Evolutionary conservation across 2,113 vertebrate genomes (phyloP).

Genomic region (Balaeniceps rex): DNA sequence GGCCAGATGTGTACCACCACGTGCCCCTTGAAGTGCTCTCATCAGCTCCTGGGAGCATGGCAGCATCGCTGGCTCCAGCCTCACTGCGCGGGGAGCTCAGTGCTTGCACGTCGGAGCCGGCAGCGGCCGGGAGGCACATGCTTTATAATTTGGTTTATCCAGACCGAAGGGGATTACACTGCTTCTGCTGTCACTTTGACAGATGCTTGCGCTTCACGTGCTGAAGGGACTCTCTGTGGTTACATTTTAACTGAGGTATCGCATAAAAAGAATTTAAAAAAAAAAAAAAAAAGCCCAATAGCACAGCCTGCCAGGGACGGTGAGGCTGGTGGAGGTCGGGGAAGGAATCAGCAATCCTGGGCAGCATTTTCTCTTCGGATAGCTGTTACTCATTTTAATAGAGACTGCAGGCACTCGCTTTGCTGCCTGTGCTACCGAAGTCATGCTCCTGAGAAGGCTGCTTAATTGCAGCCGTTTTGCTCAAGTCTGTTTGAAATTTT

Average conservation of each 20-base stretch:
- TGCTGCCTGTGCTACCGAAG: neutral
- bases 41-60: neutral
- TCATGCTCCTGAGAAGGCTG: neutral
- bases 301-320: neutral
- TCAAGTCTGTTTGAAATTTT: neutral
- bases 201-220: neutral
- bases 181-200: slow-evolving; percentile 15
- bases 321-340: neutral
- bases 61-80: neutral
- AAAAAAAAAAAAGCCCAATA: neutral
- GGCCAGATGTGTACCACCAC: accelerated
- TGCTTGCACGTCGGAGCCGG: accelerated
- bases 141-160: neutral
- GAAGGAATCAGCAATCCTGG: neutral
- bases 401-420: neutral
- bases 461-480: neutral
- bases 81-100: accelerated
- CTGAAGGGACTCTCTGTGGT: neutral
- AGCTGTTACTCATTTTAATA: neutral
- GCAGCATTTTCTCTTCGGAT: neutral
- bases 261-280: neutral
- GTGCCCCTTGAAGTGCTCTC: neutral
- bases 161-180: neutral
- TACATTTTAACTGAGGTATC: neutral
- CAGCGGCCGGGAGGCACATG: accelerated